A percentile compares a stretch with the other conserved stretches of the same genome.
Conservation (phyloP, 2,113 vertebrate species). For the Grus americana region DNA sequence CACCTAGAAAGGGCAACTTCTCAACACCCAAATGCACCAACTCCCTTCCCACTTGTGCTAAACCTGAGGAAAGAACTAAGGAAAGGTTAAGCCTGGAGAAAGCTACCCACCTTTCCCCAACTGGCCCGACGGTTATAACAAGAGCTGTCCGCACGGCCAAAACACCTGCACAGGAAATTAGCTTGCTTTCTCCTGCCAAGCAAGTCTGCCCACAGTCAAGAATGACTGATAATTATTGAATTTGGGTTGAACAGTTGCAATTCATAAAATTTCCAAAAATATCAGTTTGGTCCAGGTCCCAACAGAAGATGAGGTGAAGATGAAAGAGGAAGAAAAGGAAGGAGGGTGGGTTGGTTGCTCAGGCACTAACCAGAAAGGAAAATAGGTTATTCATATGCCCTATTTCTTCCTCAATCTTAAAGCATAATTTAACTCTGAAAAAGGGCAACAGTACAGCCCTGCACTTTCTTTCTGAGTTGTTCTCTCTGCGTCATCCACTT, state of each 20-base stretch:
- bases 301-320: conserved; percentile 11
- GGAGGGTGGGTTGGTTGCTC: neutral
- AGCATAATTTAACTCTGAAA: neutral
- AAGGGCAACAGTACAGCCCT: neutral
- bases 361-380: neutral
- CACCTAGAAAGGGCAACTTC: neutral
- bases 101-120: neutral
- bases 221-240: conserved; percentile 34
- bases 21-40: neutral
- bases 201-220: conserved; percentile 1
- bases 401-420: neutral
- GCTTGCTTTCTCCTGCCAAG: conserved; percentile 22
- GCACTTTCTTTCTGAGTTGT: neutral
- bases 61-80: neutral
- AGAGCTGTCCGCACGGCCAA: neutral
- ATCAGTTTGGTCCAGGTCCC: neutral
- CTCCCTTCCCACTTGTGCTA: neutral
- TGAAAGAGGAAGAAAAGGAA: conserved; percentile 2
- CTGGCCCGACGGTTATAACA: neutral
- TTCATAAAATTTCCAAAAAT: neutral
- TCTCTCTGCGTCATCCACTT: neutral
- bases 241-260: conserved; percentile 5
- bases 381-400: neutral
- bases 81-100: neutral
- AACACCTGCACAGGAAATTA: conserved; percentile 48